phyloP scores from a whole-genome alignment of 2,888 invertebrate species.

The Temnothorax unifasciatus region DNA sequence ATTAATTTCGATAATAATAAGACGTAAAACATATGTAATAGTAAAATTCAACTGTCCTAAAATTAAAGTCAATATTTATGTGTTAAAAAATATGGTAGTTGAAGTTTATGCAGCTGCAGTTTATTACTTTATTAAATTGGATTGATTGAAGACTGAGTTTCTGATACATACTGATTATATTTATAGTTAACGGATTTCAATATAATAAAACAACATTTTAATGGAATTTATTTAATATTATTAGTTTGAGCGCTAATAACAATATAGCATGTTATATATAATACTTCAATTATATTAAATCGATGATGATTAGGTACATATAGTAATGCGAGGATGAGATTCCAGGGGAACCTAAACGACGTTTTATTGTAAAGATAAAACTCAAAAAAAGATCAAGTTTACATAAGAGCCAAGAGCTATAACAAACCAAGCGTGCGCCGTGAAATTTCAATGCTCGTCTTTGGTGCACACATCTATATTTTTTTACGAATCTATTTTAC shows the following conservation, averaged over 20 bases:
- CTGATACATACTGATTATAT: not conserved
- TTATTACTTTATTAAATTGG: not conserved
- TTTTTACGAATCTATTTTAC: conserved; percentile 4
- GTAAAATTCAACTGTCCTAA: not conserved
- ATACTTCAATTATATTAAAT: conserved; percentile 5
- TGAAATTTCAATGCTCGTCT: conserved; percentile 8
- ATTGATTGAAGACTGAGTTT: not conserved
- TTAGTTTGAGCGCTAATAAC: not conserved
- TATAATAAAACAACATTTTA: not conserved
- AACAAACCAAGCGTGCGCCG: conserved; percentile 39
- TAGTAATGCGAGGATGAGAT: not conserved
- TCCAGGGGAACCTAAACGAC: not conserved
- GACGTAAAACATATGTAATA: no score
- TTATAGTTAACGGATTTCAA: not conserved
- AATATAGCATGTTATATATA: not conserved
- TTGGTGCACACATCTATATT: conserved; percentile 10
- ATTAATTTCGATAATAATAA: no score
- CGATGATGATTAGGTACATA: not conserved
- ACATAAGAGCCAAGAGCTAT: not conserved
- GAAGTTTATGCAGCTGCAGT: not conserved
- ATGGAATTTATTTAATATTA: not conserved
- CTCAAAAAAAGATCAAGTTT: not conserved
- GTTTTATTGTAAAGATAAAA: not conserved
- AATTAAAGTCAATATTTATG: not conserved
- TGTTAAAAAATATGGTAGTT: not conserved